phyloP scores from a whole-genome alignment of 2,888 invertebrate genomes.

The Mellilla xanthometata region DNA sequence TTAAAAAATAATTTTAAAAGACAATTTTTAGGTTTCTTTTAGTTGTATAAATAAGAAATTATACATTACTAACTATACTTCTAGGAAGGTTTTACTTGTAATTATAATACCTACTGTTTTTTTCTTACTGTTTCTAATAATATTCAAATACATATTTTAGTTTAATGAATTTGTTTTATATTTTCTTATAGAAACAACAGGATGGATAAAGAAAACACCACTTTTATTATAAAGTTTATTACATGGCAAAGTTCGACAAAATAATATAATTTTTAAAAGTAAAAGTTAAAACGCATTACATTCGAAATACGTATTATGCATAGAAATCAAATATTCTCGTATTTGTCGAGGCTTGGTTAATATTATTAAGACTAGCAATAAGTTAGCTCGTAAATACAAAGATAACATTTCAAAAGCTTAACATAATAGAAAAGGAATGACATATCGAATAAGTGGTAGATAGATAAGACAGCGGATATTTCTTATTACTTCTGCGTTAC shows the following conservation, averaged over 20 bases:
- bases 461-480: no score
- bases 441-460: no score
- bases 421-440: slow-evolving; percentile 26
- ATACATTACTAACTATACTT: slow-evolving; percentile 8
- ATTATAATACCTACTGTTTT: slow-evolving; percentile 15
- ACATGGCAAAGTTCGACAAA: slow-evolving; percentile 73
- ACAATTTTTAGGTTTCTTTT: slow-evolving; percentile 20
- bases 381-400: slow-evolving; percentile 56
- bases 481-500: slow-evolving; percentile 62
- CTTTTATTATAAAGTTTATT: slow-evolving; percentile 57
- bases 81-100: slow-evolving; percentile 23
- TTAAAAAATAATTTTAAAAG: slow-evolving; percentile 27
- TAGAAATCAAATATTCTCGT: slow-evolving; percentile 29
- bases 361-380: slow-evolving; percentile 58
- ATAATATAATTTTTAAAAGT: slow-evolving; percentile 37
- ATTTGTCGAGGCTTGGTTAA: slow-evolving; percentile 57
- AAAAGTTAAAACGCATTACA: slow-evolving; percentile 27
- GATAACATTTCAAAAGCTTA: slow-evolving; percentile 25
- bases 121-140: slow-evolving; percentile 2
- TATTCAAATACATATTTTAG: slow-evolving; percentile 4
- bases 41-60: neutral
- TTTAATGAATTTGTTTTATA: neutral
- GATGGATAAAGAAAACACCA: slow-evolving; percentile 22
- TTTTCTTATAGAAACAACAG: slow-evolving; percentile 22
- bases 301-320: slow-evolving; percentile 39